A percentile compares a stretch with the other conserved stretches of the same genome.
Evolutionary conservation across 2,888 invertebrate species (phyloP).

Genomic region (Mythimna albipuncta): DNA sequence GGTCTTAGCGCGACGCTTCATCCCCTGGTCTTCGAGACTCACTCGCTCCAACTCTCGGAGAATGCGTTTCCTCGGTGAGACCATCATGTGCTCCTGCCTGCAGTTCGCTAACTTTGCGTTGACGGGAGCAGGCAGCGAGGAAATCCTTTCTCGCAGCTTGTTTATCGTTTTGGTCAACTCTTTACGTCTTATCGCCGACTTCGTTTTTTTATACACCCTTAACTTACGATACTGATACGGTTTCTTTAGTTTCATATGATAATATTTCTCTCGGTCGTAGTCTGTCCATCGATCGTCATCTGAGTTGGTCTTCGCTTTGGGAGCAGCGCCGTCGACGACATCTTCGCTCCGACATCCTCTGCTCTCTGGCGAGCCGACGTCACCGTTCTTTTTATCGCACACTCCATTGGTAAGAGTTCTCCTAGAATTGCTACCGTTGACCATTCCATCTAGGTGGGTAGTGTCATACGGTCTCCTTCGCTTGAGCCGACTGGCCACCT

Average conservation of each 20-base stretch:
- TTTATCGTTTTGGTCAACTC: constrained; percentile 80
- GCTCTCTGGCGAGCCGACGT: constrained; percentile 72
- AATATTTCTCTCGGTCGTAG: constrained; percentile 85
- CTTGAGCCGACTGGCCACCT: constrained; percentile 88
- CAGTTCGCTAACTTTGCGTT: constrained; percentile 86
- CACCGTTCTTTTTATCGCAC: constrained; percentile 80
- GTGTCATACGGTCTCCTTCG: constrained; percentile 93
- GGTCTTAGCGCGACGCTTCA: constrained; percentile 91
- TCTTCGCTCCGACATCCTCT: constrained; percentile 75
- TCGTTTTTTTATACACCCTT: constrained; percentile 87
- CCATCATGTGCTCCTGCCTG: constrained; percentile 90
- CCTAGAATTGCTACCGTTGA: constrained; percentile 70
- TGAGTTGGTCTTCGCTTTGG: constrained; percentile 67
- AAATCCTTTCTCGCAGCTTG: constrained; percentile 82
- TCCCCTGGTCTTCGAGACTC: constrained; percentile 92
- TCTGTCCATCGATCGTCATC: constrained; percentile 81
- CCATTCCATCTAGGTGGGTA: constrained; percentile 69
- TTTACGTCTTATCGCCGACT: constrained; percentile 78
- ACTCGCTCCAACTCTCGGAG: constrained; percentile 95
- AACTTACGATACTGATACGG: constrained; percentile 89
- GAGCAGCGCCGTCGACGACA: constrained; percentile 74
- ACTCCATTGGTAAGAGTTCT: constrained; percentile 75
- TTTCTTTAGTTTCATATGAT: constrained; percentile 89
- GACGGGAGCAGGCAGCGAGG: constrained; percentile 81
- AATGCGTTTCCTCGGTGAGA: constrained; percentile 96